Evolutionary conservation across 2,113 vertebrate species (phyloP).

Genomic region (Edolisoma coerulescens): DNA sequence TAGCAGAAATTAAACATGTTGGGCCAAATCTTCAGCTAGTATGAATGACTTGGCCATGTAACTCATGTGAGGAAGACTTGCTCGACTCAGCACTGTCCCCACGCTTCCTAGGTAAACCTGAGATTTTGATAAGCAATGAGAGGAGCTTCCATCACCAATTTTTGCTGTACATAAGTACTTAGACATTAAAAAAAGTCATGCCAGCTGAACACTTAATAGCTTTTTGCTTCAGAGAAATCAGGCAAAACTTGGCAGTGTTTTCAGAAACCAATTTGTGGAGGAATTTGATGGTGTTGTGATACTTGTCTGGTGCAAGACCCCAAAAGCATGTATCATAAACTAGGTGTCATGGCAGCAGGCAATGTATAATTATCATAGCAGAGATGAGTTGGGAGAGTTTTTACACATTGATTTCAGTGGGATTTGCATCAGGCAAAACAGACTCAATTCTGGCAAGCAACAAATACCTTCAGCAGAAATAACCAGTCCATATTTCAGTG

Average conservation of each 20-base stretch:
- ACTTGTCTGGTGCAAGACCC: background rate
- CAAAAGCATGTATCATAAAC: background rate
- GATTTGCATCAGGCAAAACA: background rate
- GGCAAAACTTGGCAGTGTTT: background rate
- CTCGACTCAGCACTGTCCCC: background rate
- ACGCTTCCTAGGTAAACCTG: background rate
- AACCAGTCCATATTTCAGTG: background rate
- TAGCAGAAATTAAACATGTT: background rate
- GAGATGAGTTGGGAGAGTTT: background rate
- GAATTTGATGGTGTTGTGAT: background rate
- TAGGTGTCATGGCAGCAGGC: background rate
- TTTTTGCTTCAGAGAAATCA: background rate
- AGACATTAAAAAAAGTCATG: background rate
- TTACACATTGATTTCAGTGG: background rate
- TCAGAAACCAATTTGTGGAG: background rate
- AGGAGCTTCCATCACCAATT: background rate
- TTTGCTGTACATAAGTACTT: background rate
- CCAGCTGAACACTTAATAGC: background rate
- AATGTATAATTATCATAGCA: background rate
- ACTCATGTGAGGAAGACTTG: background rate
- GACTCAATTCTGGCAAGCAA: background rate
- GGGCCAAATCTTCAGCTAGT: background rate
- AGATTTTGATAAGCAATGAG: background rate
- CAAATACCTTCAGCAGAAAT: background rate
- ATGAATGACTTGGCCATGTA: background rate